Evolutionary conservation across 2,797 vertebrate species (phyloP).

Genomic region (Synanceia verrucosa): DNA sequence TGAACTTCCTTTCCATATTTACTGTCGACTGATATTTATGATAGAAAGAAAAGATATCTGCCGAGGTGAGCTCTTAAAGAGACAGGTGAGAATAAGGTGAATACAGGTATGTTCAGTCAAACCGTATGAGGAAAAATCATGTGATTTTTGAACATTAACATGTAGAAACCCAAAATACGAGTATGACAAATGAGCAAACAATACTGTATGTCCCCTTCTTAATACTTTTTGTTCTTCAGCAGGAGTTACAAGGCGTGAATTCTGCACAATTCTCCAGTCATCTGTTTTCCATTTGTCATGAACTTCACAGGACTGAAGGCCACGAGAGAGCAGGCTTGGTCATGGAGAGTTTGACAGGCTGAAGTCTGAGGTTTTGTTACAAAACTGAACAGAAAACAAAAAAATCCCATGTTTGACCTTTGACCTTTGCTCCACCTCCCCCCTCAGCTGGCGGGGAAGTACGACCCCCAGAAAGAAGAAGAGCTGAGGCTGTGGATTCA

Average conservation of each 20-base stretch:
- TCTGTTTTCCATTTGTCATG: not conserved
- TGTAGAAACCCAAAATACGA: no score
- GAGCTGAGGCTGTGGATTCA: conserved; percentile 92
- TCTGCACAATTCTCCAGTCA: not conserved
- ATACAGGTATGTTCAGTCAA: no score
- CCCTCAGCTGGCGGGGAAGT: conserved; percentile 91
- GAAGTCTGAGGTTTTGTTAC: not conserved
- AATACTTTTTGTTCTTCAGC: not conserved
- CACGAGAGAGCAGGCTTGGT: not conserved
- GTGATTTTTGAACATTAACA: no score
- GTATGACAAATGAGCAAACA: not conserved
- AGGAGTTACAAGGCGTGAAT: not conserved
- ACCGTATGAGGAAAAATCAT: no score
- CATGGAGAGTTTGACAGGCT: not conserved
- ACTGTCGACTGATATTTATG: no score
- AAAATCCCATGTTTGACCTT: not conserved
- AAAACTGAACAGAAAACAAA: not conserved
- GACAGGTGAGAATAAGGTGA: no score
- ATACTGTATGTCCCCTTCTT: not conserved
- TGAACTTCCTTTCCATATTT: no score
- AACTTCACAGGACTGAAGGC: not conserved
- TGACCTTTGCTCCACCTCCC: conserved; percentile 14
- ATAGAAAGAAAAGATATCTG: no score
- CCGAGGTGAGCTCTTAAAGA: no score
- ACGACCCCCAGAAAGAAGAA: conserved; percentile 89